These are phyloP conservation scores for Trachelus iudaicus DNA, from an alignment of 2,888 invertebrate species.

Conservation along the genomic window DNA sequence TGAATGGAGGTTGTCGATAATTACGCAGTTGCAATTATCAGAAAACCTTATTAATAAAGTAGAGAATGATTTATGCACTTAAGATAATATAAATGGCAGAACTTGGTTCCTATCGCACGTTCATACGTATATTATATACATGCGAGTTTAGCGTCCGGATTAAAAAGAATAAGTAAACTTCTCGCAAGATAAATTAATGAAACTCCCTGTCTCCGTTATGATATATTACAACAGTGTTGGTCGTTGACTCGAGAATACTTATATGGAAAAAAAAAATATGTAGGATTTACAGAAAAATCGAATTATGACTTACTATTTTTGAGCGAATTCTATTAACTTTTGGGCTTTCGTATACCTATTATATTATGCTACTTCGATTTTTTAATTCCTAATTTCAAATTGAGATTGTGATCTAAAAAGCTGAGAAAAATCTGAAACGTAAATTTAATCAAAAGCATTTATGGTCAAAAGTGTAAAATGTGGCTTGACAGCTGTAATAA, in stretches of 20 bases:
- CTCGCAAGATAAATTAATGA: background rate
- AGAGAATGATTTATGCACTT: background rate
- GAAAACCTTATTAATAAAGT: background rate
- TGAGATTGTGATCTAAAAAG: too few relatives aligned
- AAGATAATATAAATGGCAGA: background rate
- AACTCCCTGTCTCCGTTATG: background rate
- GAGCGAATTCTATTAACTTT: too few relatives aligned
- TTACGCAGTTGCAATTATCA: background rate
- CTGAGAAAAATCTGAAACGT: too few relatives aligned
- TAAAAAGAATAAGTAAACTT: background rate
- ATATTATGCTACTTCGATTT: too few relatives aligned
- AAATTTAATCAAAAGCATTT: too few relatives aligned
- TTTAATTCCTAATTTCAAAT: too few relatives aligned
- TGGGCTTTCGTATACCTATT: too few relatives aligned
- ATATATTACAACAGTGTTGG: background rate
- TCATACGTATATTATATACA: background rate
- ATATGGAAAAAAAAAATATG: too few relatives aligned
- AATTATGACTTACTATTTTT: too few relatives aligned
- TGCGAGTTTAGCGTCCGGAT: background rate
- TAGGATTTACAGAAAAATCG: too few relatives aligned
- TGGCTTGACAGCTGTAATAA: too few relatives aligned
- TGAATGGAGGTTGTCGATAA: background rate
- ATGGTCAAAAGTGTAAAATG: too few relatives aligned
- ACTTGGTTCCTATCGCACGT: background rate
- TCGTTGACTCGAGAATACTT: background rate